Evolutionary conservation across 1,140 invertebrate genomes (phyloP).

Genomic region (Tetramorium simillimum): DNA sequence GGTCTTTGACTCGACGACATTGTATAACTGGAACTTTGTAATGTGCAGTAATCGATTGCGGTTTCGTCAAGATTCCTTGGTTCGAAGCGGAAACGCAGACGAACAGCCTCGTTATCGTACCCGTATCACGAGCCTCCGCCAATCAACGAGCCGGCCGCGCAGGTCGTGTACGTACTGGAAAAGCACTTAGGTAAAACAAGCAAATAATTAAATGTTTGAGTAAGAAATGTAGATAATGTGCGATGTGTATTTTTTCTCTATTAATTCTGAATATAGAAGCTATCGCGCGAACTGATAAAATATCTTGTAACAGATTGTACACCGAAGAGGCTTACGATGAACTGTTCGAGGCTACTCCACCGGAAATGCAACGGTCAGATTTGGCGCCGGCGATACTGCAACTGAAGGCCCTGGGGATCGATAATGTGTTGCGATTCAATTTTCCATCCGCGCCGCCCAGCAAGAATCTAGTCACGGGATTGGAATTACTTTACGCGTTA

Average conservation of each 20-base stretch:
- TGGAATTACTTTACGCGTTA: slow-evolving; percentile 96
- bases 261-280: not conserved
- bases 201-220: not conserved
- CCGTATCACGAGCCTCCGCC: slow-evolving; percentile 95
- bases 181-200: slow-evolving; percentile 89
- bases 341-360: slow-evolving; percentile 90
- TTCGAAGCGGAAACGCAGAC: slow-evolving; percentile 94
- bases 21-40: slow-evolving; percentile 48
- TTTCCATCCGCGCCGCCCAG: slow-evolving; percentile 96
- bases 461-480: slow-evolving; percentile 92
- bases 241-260: not conserved
- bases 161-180: slow-evolving; percentile 93
- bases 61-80: slow-evolving; percentile 98
- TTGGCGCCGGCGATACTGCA: slow-evolving; percentile 95
- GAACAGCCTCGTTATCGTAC: slow-evolving; percentile 94
- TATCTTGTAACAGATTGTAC: slow-evolving; percentile 87
- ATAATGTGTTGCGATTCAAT: slow-evolving; percentile 94
- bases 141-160: slow-evolving; percentile 96
- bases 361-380: slow-evolving; percentile 97
- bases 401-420: slow-evolving; percentile 97
- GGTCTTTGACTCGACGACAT: not conserved
- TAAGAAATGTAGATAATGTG: too few species aligned
- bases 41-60: slow-evolving; percentile 95
- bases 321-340: slow-evolving; percentile 92
- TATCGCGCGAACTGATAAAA: not conserved